Base-by-base conservation (phyloP, 2,113 vertebrate genomes). In the Caranx ignobilis region DNA sequence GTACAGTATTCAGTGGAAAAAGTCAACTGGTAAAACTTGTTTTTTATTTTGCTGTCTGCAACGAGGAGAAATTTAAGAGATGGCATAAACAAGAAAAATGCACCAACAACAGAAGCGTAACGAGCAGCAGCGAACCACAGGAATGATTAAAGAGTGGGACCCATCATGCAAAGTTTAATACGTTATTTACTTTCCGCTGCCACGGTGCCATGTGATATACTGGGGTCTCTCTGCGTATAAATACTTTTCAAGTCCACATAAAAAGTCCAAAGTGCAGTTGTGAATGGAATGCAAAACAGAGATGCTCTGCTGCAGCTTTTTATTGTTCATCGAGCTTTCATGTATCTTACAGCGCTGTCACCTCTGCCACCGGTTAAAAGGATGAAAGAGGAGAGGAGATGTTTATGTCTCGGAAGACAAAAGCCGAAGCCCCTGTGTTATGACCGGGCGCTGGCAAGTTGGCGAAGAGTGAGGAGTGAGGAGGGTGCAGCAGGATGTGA, bases 371-470 rank as follows among this genome's bases (percentile, higher is more conserved):
- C 56, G 69, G 71, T 79, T 64, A 56, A 86, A 83, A 86, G 71
- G 89, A 93, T 92, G 70, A 91, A 90, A 83, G 79, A 52, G 56
- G 50, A 66, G 50, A 56, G 55, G 77, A 75, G 75, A 81, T 91
- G 92, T 93, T 92, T 93, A 88, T 60, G 78, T 90, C 87, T 91
- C 67, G 15, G 35, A 88, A 88, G 76, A 93, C 87, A 87, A 88
- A 91, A 91, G 87, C 89, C 62, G 61, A 72, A 67, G 57, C 26
- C 13, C 74, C 74, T 6, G 64, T 93, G 89, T 93, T 93, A 89
- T 92, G 91, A 88, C 84, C 84, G 83, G 87, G 61, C 68, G 64
- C 21, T 55, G 64, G 81, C 35, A 70, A 54, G 31, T 60, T 48
- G 77, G 73, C 9, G 43, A 59, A 35, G 62, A 67, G 50, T 52